phyloP scores from a whole-genome alignment of 2,797 vertebrate species.

The Falco biarmicus region DNA sequence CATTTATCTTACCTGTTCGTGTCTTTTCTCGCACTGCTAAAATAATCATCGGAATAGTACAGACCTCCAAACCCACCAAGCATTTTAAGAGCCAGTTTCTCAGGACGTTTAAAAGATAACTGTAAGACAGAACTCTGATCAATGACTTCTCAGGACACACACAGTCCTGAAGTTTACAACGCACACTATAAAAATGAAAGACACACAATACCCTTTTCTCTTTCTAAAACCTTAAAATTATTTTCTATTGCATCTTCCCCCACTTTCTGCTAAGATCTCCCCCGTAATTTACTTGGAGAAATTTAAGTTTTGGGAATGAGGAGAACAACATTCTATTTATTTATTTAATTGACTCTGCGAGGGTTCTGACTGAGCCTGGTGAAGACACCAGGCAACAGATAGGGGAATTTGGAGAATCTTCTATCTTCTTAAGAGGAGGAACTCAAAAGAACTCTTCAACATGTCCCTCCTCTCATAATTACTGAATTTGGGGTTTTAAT shows the following conservation, averaged over 20 bases:
- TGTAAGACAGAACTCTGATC: background rate
- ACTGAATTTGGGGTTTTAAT: background rate
- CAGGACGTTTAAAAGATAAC: background rate
- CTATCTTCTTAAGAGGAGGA: background rate
- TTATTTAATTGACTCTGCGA: conserved; percentile 4
- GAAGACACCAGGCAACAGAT: background rate
- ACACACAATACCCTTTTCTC: background rate
- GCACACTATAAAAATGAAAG: background rate
- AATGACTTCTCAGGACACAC: background rate
- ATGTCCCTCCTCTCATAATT: background rate
- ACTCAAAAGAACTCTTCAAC: background rate
- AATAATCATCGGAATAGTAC: background rate
- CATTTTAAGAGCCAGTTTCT: background rate
- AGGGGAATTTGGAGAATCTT: background rate
- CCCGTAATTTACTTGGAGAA: background rate
- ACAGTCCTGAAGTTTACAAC: background rate
- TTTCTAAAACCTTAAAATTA: background rate
- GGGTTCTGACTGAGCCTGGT: background rate
- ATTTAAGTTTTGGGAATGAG: background rate
- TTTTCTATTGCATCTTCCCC: background rate
- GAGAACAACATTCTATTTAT: background rate
- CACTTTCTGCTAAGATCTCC: background rate
- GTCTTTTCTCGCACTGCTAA: background rate
- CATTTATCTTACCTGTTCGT: background rate
- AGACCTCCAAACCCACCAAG: background rate